A percentile compares a stretch with the other conserved stretches of the same genome.
phyloP scores from a whole-genome alignment of 2,888 invertebrate species.

The Leptopilina myrica region DNA sequence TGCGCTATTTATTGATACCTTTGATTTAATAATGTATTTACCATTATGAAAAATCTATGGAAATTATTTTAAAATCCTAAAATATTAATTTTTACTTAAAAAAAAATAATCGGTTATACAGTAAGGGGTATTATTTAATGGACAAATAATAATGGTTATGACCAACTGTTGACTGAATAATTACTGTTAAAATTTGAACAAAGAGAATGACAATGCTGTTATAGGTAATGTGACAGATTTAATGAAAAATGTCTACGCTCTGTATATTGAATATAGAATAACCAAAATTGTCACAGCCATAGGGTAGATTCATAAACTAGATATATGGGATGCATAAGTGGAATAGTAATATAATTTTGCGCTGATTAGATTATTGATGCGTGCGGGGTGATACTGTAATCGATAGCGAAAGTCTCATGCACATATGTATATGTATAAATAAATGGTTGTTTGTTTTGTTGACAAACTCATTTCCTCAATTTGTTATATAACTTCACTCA shows the following conservation, averaged over 20 bases:
- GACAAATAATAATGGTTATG: no score
- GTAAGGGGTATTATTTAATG: no score
- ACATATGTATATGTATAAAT: neutral
- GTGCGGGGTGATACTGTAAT: slow-evolving; percentile 36
- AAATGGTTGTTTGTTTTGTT: slow-evolving; percentile 11
- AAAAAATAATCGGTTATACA: no score
- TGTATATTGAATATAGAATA: neutral
- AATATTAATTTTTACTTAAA: no score
- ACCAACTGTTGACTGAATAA: no score
- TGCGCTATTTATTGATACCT: no score
- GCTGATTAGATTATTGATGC: slow-evolving; percentile 31
- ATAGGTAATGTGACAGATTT: neutral
- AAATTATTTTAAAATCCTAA: no score
- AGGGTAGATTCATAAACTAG: slow-evolving; percentile 29
- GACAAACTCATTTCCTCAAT: neutral
- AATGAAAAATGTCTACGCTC: neutral
- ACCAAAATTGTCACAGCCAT: slow-evolving; percentile 17
- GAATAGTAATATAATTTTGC: slow-evolving; percentile 36
- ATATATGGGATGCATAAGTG: slow-evolving; percentile 27
- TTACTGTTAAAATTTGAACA: no score
- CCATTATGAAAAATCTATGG: no score
- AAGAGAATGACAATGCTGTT: neutral
- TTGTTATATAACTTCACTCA: neutral
- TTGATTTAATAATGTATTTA: no score
- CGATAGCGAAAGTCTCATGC: slow-evolving; percentile 16